Evolutionary conservation across 1,140 invertebrate genomes (phyloP).

Genomic region (Microplitis demolitor): DNA sequence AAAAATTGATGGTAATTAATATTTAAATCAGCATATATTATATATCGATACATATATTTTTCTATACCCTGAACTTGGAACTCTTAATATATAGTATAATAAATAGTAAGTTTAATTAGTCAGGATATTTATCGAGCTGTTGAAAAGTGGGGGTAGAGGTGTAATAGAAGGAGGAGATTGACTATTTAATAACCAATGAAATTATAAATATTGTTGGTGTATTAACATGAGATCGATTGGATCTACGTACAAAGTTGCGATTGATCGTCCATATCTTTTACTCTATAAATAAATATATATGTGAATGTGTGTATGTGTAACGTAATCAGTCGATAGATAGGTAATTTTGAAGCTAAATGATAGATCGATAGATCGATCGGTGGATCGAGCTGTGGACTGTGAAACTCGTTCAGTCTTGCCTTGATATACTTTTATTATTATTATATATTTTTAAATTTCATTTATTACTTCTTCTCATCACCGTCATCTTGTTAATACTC

Average conservation of each 20-base stretch:
- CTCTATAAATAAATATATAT: no score
- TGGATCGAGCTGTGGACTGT: not conserved
- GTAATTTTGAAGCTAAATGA: slow-evolving; percentile 36
- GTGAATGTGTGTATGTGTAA: not conserved
- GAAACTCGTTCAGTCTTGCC: slow-evolving; percentile 29
- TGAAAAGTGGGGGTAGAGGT: not conserved
- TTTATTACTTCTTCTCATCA: not conserved
- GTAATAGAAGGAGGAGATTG: not conserved
- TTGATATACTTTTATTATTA: not conserved
- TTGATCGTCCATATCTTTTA: slow-evolving; percentile 37
- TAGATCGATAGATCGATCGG: slow-evolving; percentile 25
- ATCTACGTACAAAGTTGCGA: slow-evolving; percentile 16
- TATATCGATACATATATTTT: slow-evolving; percentile 36
- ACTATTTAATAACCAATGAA: not conserved
- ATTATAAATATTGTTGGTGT: not conserved
- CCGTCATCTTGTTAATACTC: not conserved
- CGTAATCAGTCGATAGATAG: slow-evolving; percentile 29
- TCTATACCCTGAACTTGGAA: slow-evolving; percentile 28
- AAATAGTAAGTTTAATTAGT: slow-evolving; percentile 33
- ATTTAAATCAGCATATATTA: slow-evolving; percentile 11
- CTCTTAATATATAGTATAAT: not conserved
- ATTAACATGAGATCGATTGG: slow-evolving; percentile 27
- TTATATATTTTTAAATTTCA: slow-evolving; percentile 5
- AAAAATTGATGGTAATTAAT: slow-evolving; percentile 44
- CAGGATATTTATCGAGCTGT: not conserved